These are phyloP conservation scores for Luscinia luscinia DNA, from an alignment of 2,797 vertebrate species.

Conservation along the genomic window DNA sequence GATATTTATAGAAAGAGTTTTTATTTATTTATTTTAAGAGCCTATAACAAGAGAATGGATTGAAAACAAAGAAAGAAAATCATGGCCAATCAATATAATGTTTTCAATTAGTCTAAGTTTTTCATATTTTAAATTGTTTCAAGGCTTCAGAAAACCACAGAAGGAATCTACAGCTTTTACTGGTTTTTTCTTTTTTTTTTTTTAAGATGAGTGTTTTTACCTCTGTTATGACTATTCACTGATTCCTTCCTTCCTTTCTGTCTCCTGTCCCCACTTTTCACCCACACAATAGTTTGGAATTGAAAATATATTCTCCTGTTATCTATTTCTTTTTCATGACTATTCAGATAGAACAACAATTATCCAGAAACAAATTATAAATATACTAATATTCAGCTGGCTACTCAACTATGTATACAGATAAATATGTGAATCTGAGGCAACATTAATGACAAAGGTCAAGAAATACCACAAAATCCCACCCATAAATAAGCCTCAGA, in stretches of 20 bases:
- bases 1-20: not conserved
- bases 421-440: not conserved
- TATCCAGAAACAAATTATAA: not conserved
- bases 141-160: conserved; percentile 23
- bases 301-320: not conserved
- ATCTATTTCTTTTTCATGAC: not conserved
- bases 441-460: not conserved
- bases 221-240: not conserved
- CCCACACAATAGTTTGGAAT: not conserved
- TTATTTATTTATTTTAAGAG: conserved; percentile 48
- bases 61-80: conserved; percentile 44
- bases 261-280: not conserved
- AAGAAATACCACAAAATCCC: not conserved
- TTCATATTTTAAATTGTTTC: conserved; percentile 41
- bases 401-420: not conserved
- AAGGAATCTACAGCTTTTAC: not conserved
- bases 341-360: not conserved
- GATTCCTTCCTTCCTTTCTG: not conserved
- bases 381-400: not conserved
- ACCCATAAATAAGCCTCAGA: not conserved
- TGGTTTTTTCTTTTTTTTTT: not conserved
- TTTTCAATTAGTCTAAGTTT: conserved; percentile 31
- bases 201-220: not conserved
- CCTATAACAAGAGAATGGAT: conserved; percentile 23
- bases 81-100: conserved; percentile 3